Evolutionary conservation across 2,113 vertebrate genomes (phyloP).

Genomic region (Manacus vitellinus): DNA sequence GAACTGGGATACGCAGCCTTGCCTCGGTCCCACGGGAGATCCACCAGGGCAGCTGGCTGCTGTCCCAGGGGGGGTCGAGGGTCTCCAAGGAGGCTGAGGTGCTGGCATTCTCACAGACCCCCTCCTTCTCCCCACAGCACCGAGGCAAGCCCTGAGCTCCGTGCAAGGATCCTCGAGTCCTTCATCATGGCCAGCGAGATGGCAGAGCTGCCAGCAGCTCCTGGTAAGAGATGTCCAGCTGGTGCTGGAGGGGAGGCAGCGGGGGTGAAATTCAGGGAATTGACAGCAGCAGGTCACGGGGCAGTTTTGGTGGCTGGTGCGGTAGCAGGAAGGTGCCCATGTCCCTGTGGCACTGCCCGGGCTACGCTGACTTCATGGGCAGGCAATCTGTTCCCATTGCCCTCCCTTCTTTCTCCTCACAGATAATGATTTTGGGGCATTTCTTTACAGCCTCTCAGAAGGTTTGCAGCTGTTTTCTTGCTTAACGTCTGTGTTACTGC

Average conservation of each 20-base stretch:
- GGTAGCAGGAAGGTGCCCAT: accelerated
- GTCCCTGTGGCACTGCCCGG: accelerated
- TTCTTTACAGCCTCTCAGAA: not conserved
- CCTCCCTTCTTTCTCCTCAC: not conserved
- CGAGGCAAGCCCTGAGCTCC: constrained; percentile 76
- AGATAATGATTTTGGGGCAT: not conserved
- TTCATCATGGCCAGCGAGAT: constrained; percentile 73
- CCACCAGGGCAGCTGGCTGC: accelerated
- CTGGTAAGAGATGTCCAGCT: constrained; percentile 68
- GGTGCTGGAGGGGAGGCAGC: accelerated
- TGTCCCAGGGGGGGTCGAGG: accelerated
- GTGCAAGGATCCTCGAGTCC: constrained; percentile 77
- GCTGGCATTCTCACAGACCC: not conserved
- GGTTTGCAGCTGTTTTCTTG: not conserved
- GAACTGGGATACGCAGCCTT: not conserved
- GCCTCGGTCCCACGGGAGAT: not conserved
- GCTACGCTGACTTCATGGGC: not conserved
- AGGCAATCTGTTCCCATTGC: not conserved
- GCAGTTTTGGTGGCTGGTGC: not conserved
- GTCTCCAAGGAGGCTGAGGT: accelerated
- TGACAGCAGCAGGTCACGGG: accelerated
- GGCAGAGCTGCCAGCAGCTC: constrained; percentile 72
- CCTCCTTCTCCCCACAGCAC: constrained; percentile 40
- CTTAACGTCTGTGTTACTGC: not conserved
- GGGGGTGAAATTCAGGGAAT: not conserved